Percentiles rank a stretch among this genome's conserved stretches.
Conservation (phyloP, 2,888 invertebrate genomes). For the Megalurothrips usitatus region DNA sequence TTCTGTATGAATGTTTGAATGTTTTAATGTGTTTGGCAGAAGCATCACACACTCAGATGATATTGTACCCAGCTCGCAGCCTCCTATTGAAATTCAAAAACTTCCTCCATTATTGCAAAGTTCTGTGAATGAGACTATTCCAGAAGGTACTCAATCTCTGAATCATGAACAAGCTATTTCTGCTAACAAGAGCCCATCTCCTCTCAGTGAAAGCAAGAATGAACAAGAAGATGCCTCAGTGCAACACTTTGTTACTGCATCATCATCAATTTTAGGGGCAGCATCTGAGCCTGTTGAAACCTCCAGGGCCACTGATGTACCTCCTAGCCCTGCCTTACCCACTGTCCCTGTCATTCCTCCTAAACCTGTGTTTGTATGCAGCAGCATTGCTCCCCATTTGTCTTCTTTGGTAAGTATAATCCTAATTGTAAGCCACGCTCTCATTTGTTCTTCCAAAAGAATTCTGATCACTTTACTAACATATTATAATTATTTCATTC, state of each 20-base stretch:
- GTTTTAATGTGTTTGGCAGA: background rate
- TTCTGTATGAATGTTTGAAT: background rate
- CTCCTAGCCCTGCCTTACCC: no score
- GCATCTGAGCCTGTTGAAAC: background rate
- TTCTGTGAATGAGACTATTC: background rate
- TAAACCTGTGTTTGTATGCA: background rate
- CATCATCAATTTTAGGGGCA: background rate
- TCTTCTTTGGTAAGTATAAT: background rate
- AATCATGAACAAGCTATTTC: no score
- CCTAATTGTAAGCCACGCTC: background rate
- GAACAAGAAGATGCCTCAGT: background rate
- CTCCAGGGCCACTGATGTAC: no score
- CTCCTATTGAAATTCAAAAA: background rate
- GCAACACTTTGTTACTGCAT: background rate
- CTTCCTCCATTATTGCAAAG: background rate
- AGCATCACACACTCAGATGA: background rate
- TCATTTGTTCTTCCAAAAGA: background rate
- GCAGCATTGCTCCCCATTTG: background rate
- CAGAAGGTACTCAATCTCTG: no score
- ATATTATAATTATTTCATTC: background rate
- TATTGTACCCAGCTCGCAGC: background rate
- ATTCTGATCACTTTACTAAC: background rate
- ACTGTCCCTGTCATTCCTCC: background rate
- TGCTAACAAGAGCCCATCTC: no score
- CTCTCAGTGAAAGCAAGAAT: no score